A percentile compares a stretch with the other conserved stretches of the same genome.
These are phyloP conservation scores for Scolopax mira DNA, from an alignment of 2,113 vertebrate species.

Conservation along the genomic window DNA sequence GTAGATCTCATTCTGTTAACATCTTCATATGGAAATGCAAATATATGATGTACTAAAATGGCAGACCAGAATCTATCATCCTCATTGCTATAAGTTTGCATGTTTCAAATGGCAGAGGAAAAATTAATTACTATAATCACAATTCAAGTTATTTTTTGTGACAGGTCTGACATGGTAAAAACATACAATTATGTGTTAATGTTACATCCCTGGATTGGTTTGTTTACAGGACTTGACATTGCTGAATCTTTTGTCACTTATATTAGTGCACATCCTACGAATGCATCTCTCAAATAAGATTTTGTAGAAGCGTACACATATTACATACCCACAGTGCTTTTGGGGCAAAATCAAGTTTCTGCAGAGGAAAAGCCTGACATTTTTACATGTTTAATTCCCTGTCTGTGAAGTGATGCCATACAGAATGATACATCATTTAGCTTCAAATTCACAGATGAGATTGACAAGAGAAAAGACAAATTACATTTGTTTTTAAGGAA, in stretches of 20 bases:
- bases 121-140: slow-evolving; percentile 55
- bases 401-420: not conserved
- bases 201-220: slow-evolving; percentile 34
- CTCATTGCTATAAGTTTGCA: slow-evolving; percentile 16
- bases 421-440: not conserved
- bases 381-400: not conserved
- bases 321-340: not conserved
- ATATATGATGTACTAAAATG: not conserved
- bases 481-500: slow-evolving; percentile 20
- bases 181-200: slow-evolving; percentile 60
- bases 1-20: not conserved
- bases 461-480: not conserved
- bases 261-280: not conserved
- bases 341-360: not conserved
- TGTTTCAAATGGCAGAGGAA: slow-evolving; percentile 42
- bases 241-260: slow-evolving; percentile 24
- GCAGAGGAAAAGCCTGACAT: not conserved
- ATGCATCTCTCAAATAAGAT: not conserved
- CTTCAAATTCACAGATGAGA: slow-evolving; percentile 15
- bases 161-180: slow-evolving; percentile 39
- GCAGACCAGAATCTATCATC: slow-evolving; percentile 28
- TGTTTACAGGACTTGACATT: slow-evolving; percentile 37
- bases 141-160: slow-evolving; percentile 37
- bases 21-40: not conserved
- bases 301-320: not conserved